Evolutionary conservation across 2,113 vertebrate species (phyloP).

Genomic region (Macquaria australasica): DNA sequence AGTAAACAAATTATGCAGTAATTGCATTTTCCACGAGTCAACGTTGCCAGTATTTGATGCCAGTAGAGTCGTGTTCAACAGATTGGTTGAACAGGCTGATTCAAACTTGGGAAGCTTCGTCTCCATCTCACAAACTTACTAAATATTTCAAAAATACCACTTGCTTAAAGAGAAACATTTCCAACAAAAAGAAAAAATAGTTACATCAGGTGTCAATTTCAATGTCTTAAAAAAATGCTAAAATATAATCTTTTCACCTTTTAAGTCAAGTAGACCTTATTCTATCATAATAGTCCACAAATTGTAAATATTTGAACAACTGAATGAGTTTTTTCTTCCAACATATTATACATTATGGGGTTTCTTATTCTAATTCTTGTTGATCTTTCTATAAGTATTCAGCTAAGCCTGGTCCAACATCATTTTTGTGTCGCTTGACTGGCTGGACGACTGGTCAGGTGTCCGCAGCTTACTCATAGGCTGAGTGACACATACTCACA

Average conservation of each 20-base stretch:
- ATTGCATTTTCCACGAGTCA: conserved; percentile 29
- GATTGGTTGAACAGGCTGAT: conserved; percentile 35
- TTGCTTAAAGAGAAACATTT: not conserved
- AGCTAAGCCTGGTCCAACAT: not conserved
- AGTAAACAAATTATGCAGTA: conserved; percentile 33
- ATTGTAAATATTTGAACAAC: not conserved
- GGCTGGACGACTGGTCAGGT: not conserved
- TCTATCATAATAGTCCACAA: not conserved
- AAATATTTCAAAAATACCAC: conserved; percentile 7
- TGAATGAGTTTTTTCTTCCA: not conserved
- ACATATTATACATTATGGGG: too few relatives aligned
- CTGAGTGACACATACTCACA: not conserved
- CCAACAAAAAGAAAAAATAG: not conserved
- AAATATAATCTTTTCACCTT: not conserved
- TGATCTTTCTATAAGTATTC: not conserved
- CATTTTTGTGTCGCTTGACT: not conserved
- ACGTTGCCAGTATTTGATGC: conserved; percentile 29
- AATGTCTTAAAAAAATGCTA: not conserved
- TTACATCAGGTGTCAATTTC: not conserved
- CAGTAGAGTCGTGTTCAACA: conserved; percentile 29
- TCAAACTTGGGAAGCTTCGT: not conserved
- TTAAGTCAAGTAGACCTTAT: not conserved
- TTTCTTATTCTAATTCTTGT: not conserved
- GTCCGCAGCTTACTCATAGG: not conserved
- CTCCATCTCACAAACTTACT: conserved; percentile 4